These are phyloP conservation scores for Crocodylus rhombifer DNA, from an alignment of 2,797 vertebrate genomes.

Conservation along the genomic window DNA sequence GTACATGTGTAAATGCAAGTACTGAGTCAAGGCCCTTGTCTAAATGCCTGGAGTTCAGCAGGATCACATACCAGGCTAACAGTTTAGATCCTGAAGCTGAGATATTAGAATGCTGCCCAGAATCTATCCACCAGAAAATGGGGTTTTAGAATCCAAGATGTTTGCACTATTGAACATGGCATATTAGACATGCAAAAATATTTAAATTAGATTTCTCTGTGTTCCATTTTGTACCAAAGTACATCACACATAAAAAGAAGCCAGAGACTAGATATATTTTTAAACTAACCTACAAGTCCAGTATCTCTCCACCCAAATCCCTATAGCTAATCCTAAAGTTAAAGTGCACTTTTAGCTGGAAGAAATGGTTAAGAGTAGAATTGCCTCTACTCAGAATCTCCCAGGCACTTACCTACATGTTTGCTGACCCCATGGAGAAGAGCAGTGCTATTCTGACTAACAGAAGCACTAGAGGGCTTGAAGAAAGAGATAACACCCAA, in stretches of 20 bases:
- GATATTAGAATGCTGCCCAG: not conserved
- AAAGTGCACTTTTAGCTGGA: slow-evolving; percentile 19
- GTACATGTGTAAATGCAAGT: not conserved
- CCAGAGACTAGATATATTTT: not conserved
- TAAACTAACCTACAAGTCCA: not conserved
- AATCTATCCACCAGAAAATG: not conserved
- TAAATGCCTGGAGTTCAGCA: not conserved
- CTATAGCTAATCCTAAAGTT: slow-evolving; percentile 26
- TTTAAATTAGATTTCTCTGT: not conserved
- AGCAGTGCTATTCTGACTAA: not conserved
- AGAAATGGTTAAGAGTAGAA: not conserved
- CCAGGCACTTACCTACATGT: not conserved
- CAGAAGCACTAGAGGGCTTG: not conserved
- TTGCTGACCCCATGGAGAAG: not conserved
- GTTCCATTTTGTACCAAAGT: not conserved
- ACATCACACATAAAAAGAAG: not conserved
- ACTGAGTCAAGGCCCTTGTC: not conserved
- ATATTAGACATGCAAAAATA: not conserved
- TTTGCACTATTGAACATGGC: not conserved
- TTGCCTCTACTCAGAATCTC: slow-evolving; percentile 11
- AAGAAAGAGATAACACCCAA: slow-evolving; percentile 2
- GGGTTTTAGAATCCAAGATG: not conserved
- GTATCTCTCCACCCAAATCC: not conserved
- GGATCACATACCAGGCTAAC: not conserved
- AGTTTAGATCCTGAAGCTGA: not conserved